Evolutionary conservation across 2,888 invertebrate genomes (phyloP), one percentile per base, ranked within the genome.

Genomic region (Phyto melanocephala): DNA sequence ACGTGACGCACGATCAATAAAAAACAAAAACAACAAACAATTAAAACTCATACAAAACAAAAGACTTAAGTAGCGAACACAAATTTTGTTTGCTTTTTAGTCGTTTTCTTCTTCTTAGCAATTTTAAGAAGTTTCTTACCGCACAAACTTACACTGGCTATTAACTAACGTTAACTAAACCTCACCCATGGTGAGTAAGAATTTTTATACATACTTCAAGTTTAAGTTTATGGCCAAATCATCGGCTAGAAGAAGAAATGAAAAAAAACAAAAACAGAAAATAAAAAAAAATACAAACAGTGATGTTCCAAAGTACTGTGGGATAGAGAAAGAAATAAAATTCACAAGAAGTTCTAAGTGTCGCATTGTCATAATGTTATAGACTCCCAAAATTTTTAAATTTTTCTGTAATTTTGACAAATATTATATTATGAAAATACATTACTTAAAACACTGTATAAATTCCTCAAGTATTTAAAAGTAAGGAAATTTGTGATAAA

Each of bases 31-130:
- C 5, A 20, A 40, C 40, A 22, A 47, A 33, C 10, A 60, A 84
- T n/a, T n/a, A n/a, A n/a, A n/a, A n/a, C n/a, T n/a, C n/a, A n/a
- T n/a, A n/a, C n/a, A 80, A 67, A 85, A 87, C 87, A 81, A 89
- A 89, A 88, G 87, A 89, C 86, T 88, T 84, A 87, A 83, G 84
- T 79, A 84, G 83, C 86, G 77, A 88, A 89, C 89, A 84, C 54
- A 40, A 56, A 58, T 50, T 50, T 24, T 80, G 22, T 47, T 37
- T 56, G n/a, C 33, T 42, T n/a, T 1, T 50, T 40, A 58, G 7
- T 47, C 3, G 6, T 24, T 52, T 75, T 35, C 22, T 20, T 42
- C 7, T 40, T 3, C 67, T 15, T 10, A 58, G 1, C 28, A 3
- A 35, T 13, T 50, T 54, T 5, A 22, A 54, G 45, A 62, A 60